phyloP scores from a whole-genome alignment of 2,888 invertebrate genomes.

The Sesia apiformis region DNA sequence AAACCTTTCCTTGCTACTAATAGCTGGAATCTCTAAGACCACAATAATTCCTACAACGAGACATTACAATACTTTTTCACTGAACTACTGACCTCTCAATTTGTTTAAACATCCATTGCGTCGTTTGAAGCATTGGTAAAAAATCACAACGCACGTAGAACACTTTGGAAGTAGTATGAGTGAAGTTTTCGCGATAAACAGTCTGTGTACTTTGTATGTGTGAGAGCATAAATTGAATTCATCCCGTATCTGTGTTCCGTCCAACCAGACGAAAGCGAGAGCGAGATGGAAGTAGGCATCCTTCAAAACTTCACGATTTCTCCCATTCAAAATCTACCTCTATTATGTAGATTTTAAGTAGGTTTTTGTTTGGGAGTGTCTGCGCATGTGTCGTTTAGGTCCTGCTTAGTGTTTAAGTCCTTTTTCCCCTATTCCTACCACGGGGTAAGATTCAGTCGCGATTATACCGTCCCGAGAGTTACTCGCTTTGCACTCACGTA shows the following conservation, averaged over 20 bases:
- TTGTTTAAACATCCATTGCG: not conserved
- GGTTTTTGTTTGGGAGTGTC: constrained; percentile 12
- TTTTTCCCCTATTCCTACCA: constrained; percentile 61
- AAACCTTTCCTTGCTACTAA: constrained; percentile 4
- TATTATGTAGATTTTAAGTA: constrained; percentile 10
- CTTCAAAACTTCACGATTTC: constrained; percentile 42
- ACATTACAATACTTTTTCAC: not conserved
- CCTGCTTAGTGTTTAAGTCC: constrained; percentile 39
- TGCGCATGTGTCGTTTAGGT: constrained; percentile 27
- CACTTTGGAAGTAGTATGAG: constrained; percentile 16
- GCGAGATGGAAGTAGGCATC: constrained; percentile 48
- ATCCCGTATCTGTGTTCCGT: constrained; percentile 57
- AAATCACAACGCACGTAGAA: not conserved
- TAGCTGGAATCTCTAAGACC: constrained; percentile 1
- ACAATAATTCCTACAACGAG: constrained; percentile 1
- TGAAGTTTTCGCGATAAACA: constrained; percentile 26
- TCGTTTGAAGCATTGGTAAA: not conserved
- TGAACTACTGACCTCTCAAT: not conserved
- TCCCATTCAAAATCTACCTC: constrained; percentile 12
- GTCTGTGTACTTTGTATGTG: constrained; percentile 19
- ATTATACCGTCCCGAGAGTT: constrained; percentile 58
- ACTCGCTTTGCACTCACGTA: constrained; percentile 33
- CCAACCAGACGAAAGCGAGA: constrained; percentile 62
- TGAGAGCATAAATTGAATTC: constrained; percentile 63
- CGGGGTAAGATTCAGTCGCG: constrained; percentile 63